Evolutionary conservation across 2,113 vertebrate species (phyloP).

Genomic region (Silurus meridionalis): DNA sequence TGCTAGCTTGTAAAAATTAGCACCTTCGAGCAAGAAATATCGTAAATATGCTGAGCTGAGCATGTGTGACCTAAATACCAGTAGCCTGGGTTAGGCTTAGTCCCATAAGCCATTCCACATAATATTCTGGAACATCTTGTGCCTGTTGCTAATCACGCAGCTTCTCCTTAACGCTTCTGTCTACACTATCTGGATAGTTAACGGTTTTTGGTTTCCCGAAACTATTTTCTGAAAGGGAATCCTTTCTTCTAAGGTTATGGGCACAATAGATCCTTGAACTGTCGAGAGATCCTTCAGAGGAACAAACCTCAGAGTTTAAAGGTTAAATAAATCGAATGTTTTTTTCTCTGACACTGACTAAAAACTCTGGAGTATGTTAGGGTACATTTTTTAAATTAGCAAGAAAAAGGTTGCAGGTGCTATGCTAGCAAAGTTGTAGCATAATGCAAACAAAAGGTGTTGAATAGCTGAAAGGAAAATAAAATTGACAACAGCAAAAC

Average conservation of each 20-base stretch:
- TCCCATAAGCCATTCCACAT: background rate
- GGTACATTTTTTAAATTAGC: too few relatives aligned
- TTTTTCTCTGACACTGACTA: background rate
- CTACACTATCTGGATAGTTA: background rate
- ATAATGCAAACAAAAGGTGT: background rate
- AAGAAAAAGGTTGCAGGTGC: background rate
- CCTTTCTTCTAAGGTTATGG: background rate
- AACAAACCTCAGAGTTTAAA: background rate
- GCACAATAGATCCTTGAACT: too few relatives aligned
- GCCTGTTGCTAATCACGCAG: background rate
- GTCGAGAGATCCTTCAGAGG: background rate
- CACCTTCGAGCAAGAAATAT: background rate
- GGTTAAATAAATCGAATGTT: background rate
- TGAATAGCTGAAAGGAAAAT: background rate
- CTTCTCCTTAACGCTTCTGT: background rate
- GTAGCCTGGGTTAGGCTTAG: background rate
- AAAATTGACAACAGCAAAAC: background rate
- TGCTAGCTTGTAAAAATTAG: background rate
- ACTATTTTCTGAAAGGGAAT: background rate
- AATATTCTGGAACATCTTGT: background rate
- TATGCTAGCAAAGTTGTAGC: background rate
- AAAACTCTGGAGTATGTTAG: background rate
- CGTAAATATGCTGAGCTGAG: background rate
- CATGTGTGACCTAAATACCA: background rate
- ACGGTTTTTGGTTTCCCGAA: background rate